phyloP scores from a whole-genome alignment of 2,113 vertebrate species.

The Tympanuchus pallidicinctus region DNA sequence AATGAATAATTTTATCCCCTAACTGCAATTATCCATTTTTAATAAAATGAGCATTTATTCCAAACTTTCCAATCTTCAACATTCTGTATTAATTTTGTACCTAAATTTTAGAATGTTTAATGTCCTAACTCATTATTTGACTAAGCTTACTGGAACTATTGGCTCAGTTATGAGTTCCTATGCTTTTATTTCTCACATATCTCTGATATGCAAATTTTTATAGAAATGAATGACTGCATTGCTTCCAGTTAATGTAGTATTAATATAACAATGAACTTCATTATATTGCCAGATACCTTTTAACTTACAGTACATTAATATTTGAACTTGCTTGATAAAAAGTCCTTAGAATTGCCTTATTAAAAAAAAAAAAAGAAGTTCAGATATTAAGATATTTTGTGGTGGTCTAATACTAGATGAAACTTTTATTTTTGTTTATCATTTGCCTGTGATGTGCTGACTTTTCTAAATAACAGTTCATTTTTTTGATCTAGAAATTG shows the following conservation, averaged over 20 bases:
- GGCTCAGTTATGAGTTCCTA: conserved; percentile 38
- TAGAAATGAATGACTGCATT: conserved; percentile 36
- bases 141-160: conserved; percentile 44
- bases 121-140: conserved; percentile 39
- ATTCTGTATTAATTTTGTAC: conserved; percentile 29
- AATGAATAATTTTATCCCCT: conserved; percentile 36
- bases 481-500: neutral
- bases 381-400: neutral
- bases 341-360: neutral
- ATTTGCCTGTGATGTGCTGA: neutral
- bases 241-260: conserved; percentile 8
- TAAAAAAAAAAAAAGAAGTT: too few species aligned
- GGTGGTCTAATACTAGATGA: neutral
- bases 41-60: conserved; percentile 45
- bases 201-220: conserved; percentile 41
- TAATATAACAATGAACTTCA: conserved; percentile 32
- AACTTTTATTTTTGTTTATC: neutral
- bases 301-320: neutral
- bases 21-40: conserved; percentile 47
- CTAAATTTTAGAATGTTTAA: conserved; percentile 11
- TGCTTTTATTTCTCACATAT: conserved; percentile 30
- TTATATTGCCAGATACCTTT: conserved; percentile 20
- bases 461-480: neutral
- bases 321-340: neutral
- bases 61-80: conserved; percentile 8